Evolutionary conservation across 2,797 vertebrate species (phyloP).

Genomic region (Sparus aurata): DNA sequence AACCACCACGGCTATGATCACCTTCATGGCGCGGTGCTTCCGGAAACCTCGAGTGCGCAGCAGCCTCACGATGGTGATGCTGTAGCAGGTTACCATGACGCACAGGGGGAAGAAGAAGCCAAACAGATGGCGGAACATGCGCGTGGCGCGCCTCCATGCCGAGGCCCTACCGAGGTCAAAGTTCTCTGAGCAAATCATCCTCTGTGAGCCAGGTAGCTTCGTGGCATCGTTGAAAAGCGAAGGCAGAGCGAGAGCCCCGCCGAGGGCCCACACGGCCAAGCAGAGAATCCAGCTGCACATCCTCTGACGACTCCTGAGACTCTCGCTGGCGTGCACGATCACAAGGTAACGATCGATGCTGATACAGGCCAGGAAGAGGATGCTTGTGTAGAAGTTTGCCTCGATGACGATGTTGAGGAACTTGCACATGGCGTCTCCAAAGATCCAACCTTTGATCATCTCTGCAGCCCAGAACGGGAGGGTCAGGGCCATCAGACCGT

Average conservation of each 20-base stretch:
- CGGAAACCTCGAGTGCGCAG: conserved; percentile 80
- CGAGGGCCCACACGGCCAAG: conserved; percentile 74
- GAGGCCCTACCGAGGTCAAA: conserved; percentile 56
- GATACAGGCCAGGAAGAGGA: conserved; percentile 87
- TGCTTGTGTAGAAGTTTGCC: conserved; percentile 87
- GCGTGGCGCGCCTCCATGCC: conserved; percentile 68
- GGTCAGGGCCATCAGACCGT: conserved; percentile 82
- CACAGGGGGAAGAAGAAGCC: conserved; percentile 83
- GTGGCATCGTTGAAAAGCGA: conserved; percentile 62
- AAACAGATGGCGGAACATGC: conserved; percentile 74
- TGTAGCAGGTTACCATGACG: conserved; percentile 84
- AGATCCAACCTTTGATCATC: conserved; percentile 77
- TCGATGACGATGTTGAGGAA: conserved; percentile 75
- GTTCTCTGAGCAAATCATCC: conserved; percentile 49
- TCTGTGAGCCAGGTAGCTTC: fast-evolving
- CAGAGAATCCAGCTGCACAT: conserved; percentile 73
- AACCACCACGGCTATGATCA: conserved; percentile 83
- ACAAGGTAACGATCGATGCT: conserved; percentile 86
- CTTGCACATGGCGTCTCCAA: conserved; percentile 83
- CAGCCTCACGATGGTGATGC: conserved; percentile 76
- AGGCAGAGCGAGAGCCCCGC: conserved; percentile 75
- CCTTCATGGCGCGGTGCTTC: conserved; percentile 86
- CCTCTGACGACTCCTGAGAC: conserved; percentile 28
- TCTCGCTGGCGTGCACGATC: conserved; percentile 78
- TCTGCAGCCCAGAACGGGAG: conserved; percentile 78